Conservation (phyloP, 92 coral and sea anemone genomes). For the Zoanthus sansibaricus region DNA sequence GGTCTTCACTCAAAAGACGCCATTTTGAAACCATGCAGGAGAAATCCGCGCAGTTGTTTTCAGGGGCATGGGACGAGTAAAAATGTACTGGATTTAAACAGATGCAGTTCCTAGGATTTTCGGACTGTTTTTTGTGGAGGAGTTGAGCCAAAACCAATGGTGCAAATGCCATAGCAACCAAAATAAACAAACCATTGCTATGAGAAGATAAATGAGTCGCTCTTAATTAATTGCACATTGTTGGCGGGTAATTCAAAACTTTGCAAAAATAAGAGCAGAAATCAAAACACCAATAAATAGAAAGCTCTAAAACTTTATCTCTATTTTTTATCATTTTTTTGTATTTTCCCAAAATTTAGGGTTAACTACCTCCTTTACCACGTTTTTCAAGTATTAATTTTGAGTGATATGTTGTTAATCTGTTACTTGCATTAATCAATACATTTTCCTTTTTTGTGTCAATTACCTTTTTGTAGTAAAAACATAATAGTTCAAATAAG, state of each 20-base stretch:
- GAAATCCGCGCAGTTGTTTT: background rate
- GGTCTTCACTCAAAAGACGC: background rate
- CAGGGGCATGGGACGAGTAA: background rate
- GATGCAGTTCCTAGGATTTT: background rate
- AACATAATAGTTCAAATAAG: too few species aligned
- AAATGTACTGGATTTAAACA: background rate
- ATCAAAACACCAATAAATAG: constrained; percentile 8
- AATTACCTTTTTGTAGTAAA: too few species aligned
- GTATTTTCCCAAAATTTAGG: background rate
- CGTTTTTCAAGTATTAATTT: too few species aligned
- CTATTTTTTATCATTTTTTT: background rate
- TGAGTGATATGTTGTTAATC: too few species aligned
- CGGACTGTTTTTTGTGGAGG: background rate
- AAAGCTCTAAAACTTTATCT: constrained; percentile 1
- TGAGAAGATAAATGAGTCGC: constrained; percentile 4
- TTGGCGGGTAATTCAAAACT: constrained; percentile 17
- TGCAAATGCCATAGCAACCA: constrained; percentile 7
- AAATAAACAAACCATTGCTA: constrained; percentile 17
- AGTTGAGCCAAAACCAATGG: background rate
- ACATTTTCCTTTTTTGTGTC: too few species aligned
- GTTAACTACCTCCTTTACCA: background rate
- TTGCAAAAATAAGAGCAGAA: constrained; percentile 12
- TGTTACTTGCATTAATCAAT: too few species aligned
- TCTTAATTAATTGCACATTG: constrained; percentile 5
- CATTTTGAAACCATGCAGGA: background rate